Base-by-base conservation (phyloP, 2,797 vertebrate genomes). In the Oryzias sinensis region DNA sequence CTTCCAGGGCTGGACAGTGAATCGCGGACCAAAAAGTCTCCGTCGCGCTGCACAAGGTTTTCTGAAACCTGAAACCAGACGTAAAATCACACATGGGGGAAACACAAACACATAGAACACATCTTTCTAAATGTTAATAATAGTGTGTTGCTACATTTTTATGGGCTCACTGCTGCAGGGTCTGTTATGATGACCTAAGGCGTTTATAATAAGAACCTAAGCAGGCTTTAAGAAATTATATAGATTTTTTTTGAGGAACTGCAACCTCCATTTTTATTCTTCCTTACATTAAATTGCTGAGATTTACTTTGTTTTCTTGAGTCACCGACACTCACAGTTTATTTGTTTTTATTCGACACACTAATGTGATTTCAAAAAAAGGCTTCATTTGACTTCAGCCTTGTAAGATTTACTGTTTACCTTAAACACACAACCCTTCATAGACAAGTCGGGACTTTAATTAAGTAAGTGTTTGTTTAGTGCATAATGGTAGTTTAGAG, bases 21-120 rank as follows among this genome's bases (percentile, higher is more conserved):
- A 80, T 98, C 95, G 0, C 97, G 93, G 15, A 99, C 92, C 83
- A 99, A 87, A 87, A 99, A 99, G 76, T 99, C 97, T 42, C 97
- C 97, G 14, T 99, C 97, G 53, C 96, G 91, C 86, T 95, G 94
- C 81, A 99, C 81, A 0, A 95, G 82, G 85, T 79, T 90, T 85
- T 99, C 97, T 41, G 95, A 93, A 48, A 97, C 94, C 97, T 99
- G 72, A 66, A 73, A 62, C 40, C 18, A 66, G 1, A 33, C 53
- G 47, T 17, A 33, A 11, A 27, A n/a, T 54, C 33, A 64, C 1
- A 53, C 43, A 13, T 0, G 52, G 11, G 8, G 3, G 8, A 33
- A 33, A 41, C 58, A 43, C 54, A 61, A 55, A 49, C 5, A 53
- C 56, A 53, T 71, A 50, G 59, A 86, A 85, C 70, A 53, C 72